These are phyloP conservation scores for Spea multiplicata DNA, from an alignment of 2,113 vertebrate genomes.

Conservation along the genomic window DNA sequence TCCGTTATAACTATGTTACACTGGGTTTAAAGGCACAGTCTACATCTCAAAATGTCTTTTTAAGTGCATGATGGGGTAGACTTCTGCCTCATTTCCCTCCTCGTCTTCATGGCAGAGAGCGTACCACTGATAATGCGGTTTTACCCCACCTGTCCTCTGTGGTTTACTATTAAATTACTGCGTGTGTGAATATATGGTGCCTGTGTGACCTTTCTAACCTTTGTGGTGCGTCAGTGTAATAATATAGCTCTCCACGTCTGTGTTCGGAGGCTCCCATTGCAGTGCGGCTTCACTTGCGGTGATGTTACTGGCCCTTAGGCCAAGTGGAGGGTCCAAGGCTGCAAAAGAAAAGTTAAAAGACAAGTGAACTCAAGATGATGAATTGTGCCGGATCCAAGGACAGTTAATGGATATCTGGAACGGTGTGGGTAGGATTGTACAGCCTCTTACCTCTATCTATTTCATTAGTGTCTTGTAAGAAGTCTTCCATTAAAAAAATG, in stretches of 20 bases:
- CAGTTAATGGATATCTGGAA: not conserved
- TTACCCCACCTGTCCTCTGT: not conserved
- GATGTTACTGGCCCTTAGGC: conserved; percentile 80
- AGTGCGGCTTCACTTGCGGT: conserved; percentile 85
- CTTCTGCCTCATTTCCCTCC: too few relatives aligned
- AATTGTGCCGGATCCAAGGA: not conserved
- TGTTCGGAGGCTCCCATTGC: conserved; percentile 79
- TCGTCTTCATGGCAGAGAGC: not conserved
- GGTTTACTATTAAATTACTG: not conserved
- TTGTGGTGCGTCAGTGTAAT: conserved; percentile 77
- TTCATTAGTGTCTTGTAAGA: too few relatives aligned
- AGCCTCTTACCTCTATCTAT: too few relatives aligned
- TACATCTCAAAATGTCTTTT: too few relatives aligned
- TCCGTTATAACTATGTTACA: too few relatives aligned
- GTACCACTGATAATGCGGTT: not conserved
- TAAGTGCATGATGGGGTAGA: too few relatives aligned
- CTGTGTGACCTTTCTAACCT: conserved; percentile 61
- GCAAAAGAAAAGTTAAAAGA: conserved; percentile 33
- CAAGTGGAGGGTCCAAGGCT: conserved; percentile 91
- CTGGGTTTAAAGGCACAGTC: too few relatives aligned
- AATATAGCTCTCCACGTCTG: conserved; percentile 86
- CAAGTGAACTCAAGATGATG: not conserved
- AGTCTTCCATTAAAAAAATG: too few relatives aligned
- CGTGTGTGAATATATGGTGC: conserved; percentile 17
- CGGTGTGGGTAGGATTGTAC: too few relatives aligned